A percentile compares a stretch with the other conserved stretches of the same genome.
phyloP scores from a whole-genome alignment of 2,797 vertebrate genomes.

The Poecilia picta region DNA sequence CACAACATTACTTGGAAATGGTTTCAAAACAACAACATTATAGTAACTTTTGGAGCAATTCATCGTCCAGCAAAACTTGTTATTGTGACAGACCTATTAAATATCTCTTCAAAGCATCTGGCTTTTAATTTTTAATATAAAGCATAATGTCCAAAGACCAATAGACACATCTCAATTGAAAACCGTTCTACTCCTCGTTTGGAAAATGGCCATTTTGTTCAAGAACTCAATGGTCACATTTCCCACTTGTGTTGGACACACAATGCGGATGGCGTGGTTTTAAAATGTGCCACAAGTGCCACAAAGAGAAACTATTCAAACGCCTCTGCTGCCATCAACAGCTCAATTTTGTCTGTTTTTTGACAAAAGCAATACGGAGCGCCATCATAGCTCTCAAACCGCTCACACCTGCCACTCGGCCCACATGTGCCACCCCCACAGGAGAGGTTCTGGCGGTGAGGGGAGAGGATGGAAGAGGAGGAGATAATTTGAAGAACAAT shows the following conservation, averaged over 20 bases:
- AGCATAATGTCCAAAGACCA: neutral
- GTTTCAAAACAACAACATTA: too few species aligned
- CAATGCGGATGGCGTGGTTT: slow-evolving; percentile 27
- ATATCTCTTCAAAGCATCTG: neutral
- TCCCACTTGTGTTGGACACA: slow-evolving; percentile 42
- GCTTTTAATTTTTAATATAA: neutral
- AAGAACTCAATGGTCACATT: slow-evolving; percentile 26
- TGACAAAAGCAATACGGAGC: slow-evolving; percentile 43
- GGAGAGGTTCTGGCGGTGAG: slow-evolving; percentile 22
- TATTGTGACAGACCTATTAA: neutral
- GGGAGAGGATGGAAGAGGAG: slow-evolving; percentile 51
- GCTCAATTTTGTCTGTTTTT: slow-evolving; percentile 54
- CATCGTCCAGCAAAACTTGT: neutral
- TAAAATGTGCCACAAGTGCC: slow-evolving; percentile 47
- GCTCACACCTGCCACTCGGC: slow-evolving; percentile 70
- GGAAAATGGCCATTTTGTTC: slow-evolving; percentile 35
- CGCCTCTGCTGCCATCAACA: slow-evolving; percentile 38
- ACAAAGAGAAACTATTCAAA: slow-evolving; percentile 49
- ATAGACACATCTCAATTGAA: slow-evolving; percentile 19
- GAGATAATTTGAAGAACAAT: slow-evolving; percentile 65
- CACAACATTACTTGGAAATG: too few species aligned
- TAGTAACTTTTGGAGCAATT: neutral
- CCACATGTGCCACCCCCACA: slow-evolving; percentile 55
- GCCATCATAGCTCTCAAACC: slow-evolving; percentile 50
- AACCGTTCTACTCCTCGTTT: slow-evolving; percentile 32